phyloP scores from a whole-genome alignment of 1,140 invertebrate genomes.

The Polypedilum vanderplanki region DNA sequence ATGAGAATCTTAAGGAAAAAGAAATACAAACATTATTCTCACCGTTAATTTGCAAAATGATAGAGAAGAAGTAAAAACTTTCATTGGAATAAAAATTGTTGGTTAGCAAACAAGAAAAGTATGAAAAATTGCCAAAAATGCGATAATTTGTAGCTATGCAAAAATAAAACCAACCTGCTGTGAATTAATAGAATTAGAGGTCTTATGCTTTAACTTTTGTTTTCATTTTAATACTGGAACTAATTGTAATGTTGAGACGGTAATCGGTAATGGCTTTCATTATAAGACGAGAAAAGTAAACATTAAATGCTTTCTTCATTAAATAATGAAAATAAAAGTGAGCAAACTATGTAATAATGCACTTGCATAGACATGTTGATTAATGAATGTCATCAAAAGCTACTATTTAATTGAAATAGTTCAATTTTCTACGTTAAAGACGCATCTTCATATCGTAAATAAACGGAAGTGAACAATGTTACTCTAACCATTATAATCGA shows the following conservation, averaged over 20 bases:
- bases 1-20: neutral
- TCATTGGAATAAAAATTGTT: neutral
- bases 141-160: neutral
- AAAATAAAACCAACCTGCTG: neutral
- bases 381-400: too few relatives aligned
- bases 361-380: too few relatives aligned
- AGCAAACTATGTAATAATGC: too few relatives aligned
- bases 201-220: neutral
- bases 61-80: constrained; percentile 11
- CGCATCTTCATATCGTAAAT: too few relatives aligned
- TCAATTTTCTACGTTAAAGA: too few relatives aligned
- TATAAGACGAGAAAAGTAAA: too few relatives aligned
- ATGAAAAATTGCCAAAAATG: neutral
- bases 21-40: neutral
- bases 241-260: too few relatives aligned
- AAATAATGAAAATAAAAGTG: too few relatives aligned
- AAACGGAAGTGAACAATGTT: too few relatives aligned
- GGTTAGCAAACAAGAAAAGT: neutral
- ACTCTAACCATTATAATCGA: neutral
- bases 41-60: neutral
- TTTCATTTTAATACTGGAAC: neutral
- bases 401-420: too few relatives aligned
- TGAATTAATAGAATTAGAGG: constrained; percentile 27
- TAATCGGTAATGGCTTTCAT: too few relatives aligned
- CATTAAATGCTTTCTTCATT: too few relatives aligned